A percentile compares a stretch with the other conserved stretches of the same genome.
These are phyloP conservation scores for Hoplostethus mediterraneus DNA, from an alignment of 2,797 vertebrate genomes.

Conservation along the genomic window DNA sequence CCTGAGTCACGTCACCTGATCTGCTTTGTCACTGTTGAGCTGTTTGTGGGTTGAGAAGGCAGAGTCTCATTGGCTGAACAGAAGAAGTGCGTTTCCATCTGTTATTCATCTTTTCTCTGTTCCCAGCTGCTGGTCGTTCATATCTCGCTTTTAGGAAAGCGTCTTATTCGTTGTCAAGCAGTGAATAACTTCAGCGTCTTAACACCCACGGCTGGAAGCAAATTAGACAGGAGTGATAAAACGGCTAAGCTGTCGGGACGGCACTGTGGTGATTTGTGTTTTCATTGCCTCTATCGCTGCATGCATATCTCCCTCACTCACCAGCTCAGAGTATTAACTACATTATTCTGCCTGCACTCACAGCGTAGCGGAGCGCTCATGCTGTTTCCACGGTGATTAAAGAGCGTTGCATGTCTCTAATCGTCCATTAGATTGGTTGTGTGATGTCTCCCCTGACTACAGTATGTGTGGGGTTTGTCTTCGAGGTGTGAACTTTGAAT, in stretches of 20 bases:
- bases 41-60: constrained; percentile 7
- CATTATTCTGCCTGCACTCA: constrained; percentile 27
- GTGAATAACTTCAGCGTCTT: constrained; percentile 21
- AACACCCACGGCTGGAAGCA: not conserved
- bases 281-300: constrained; percentile 19
- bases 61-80: not conserved
- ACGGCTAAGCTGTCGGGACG: constrained; percentile 12
- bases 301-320: constrained; percentile 20
- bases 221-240: constrained; percentile 18
- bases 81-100: constrained; percentile 7
- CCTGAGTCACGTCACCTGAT: constrained; percentile 23
- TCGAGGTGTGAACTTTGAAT: constrained; percentile 5
- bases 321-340: constrained; percentile 27
- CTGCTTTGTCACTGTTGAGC: not conserved
- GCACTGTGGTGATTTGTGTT: constrained; percentile 40
- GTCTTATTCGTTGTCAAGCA: constrained; percentile 15
- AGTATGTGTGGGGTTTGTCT: not conserved
- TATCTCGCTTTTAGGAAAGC: constrained; percentile 17
- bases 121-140: not conserved
- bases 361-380: constrained; percentile 26
- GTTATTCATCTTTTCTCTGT: constrained; percentile 12
- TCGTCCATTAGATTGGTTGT: constrained; percentile 35
- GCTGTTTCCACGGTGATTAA: constrained; percentile 64
- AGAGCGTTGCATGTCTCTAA: constrained; percentile 45
- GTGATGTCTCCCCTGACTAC: not conserved